Base-by-base conservation (phyloP, 1,140 invertebrate genomes). In the Harpegnathos saltator region DNA sequence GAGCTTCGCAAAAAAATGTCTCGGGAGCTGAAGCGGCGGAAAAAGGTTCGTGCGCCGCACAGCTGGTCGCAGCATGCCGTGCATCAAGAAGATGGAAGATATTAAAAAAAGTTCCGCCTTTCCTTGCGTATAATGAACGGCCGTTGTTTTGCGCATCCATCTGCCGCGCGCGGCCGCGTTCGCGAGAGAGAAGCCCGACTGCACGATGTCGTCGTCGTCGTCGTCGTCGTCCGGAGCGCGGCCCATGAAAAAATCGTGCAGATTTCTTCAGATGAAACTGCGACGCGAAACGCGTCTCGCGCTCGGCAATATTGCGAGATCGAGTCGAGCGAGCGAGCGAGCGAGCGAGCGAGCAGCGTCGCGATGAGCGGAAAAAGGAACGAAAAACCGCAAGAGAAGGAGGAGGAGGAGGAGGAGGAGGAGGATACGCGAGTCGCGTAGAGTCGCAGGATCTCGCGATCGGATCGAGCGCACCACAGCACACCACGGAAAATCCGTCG, bases 1-100 rank as follows among this genome's bases (percentile, higher is more conserved):
- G 38, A 19, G n/a, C 7, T 12, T n/a, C 26, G 24, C 33, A 72
- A 52, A 66, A 84, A 77, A 80, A 56, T 75, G 71, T 72, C 52
- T 80, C 62, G 26, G 17, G 59, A 61, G 24, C 54, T 54, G 44
- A 59, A 81, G 61, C 22, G 24, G 24, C 24, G 85, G 74, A 74
- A 88, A 87, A 81, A 86, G 59, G 58, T 54, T 83, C 24, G 74
- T 71, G 61, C 71, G 77, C 22, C 56, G 84, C 82, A 80, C 89
- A 87, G 83, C 74, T 84, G 80, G 71, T 68, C 62, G 33, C 86
- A 85, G 52, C 78, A 78, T 88, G 87, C 50, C 65, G 22, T 85
- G 83, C 56, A 71, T 38, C 66, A 68, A 65, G 52, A 58, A 82
- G 75, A 81, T 65, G 65, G 14, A 68, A 78, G 85, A 80, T 84